Conservation (phyloP, 2,888 invertebrate genomes). For the Apocheima hispidaria region DNA sequence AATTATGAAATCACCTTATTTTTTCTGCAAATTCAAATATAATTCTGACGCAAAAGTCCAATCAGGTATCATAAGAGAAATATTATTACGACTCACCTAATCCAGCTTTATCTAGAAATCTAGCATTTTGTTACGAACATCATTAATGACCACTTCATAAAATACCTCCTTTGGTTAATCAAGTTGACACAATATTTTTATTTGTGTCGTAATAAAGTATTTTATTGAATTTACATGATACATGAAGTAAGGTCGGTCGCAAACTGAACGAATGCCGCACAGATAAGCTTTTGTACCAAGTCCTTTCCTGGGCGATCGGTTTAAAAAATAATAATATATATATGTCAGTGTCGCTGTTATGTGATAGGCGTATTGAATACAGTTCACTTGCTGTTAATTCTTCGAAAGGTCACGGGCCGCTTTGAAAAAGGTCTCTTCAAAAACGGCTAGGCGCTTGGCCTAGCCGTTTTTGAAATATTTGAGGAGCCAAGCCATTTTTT, state of each 20-base stretch:
- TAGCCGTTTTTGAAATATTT: too few species aligned
- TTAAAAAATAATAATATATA: too few species aligned
- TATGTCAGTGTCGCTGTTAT: too few species aligned
- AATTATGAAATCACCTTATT: not conserved
- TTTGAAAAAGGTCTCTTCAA: too few species aligned
- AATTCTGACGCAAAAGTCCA: not conserved
- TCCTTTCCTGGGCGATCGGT: too few species aligned
- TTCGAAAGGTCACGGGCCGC: too few species aligned
- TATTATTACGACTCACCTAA: not conserved
- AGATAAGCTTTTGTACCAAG: too few species aligned
- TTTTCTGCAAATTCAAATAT: not conserved
- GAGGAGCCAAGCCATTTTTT: too few species aligned
- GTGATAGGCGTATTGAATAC: too few species aligned
- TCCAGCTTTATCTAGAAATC: not conserved
- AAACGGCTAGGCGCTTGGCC: too few species aligned
- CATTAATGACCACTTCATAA: not conserved
- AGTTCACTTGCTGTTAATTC: too few species aligned
- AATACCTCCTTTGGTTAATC: not conserved
- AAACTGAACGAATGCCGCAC: too few species aligned
- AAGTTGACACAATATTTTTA: not conserved
- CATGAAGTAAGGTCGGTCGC: not conserved
- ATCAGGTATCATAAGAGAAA: not conserved
- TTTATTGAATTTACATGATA: not conserved
- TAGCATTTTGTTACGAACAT: not conserved
- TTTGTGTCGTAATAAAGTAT: not conserved